Evolutionary conservation across 2,797 vertebrate genomes (phyloP), one percentile per base, ranked within the genome.

Genomic region (Anguilla marmorata): DNA sequence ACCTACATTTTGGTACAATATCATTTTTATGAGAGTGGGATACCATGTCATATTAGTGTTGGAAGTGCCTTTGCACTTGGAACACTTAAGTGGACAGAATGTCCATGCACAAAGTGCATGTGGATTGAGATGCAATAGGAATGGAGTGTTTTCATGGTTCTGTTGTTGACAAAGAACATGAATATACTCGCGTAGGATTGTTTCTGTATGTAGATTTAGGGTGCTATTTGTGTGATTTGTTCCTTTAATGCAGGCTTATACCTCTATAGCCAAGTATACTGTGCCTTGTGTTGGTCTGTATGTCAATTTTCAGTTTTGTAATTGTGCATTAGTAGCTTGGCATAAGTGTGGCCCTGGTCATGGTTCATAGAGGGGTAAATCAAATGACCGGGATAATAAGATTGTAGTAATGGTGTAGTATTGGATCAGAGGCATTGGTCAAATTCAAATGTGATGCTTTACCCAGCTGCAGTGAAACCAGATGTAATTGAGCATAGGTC

Each of bases 61-160:
- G 83, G 27, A 58, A 50, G 79, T 82, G 50, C 45, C n/a, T 84
- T 84, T 84, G 52, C 83, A 52, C 7, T 52, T 56, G n/a, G 27
- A 33, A 56, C n/a, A 16, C 24, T 45, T 33, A 84, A 84, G 24
- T n/a, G 27, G 83, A 84, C 83, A 58, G 45, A 50, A 80, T 82
- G 30, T 6, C 50, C 30, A 33, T 33, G n/a, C 52, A 33, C n/a
- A 12, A 8, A 30, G 4, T 84, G 45, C 24, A 21, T 84, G 21
- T 30, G 50, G 52, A 54, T 12, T 3, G 56, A 33, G 50, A 27
- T 50, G 11, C 11, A 16, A 16, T 21, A 12, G 50, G 9, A 48
- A 24, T 1, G 8, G 50, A 48, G 27, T 54, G 52, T 84, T 54
- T 19, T 56, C 21, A 27, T 54, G 52, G 48, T 4, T 56, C 21